Percentiles rank a stretch among this genome's conserved stretches.
Conservation (phyloP, 2,113 vertebrate species). For the Gavia stellata region DNA sequence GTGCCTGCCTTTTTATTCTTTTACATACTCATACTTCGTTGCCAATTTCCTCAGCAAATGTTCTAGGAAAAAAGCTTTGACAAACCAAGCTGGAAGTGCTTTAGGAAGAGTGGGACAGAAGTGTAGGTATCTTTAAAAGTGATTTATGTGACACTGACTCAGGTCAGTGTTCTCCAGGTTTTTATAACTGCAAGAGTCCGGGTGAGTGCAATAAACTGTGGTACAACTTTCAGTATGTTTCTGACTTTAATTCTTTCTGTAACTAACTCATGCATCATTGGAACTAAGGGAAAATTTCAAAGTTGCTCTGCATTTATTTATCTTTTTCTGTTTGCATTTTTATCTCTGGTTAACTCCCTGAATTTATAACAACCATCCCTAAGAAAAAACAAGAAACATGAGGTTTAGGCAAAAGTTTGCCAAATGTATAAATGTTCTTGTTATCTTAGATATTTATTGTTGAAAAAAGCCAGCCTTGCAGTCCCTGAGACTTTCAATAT, state of each 20-base stretch:
- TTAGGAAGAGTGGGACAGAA: background rate
- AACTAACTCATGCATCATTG: background rate
- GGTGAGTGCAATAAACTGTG: background rate
- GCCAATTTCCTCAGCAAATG: background rate
- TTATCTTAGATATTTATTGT: background rate
- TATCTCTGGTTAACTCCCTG: background rate
- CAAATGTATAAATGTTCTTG: background rate
- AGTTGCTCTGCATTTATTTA: background rate
- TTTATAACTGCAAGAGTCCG: background rate
- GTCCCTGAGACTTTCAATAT: conserved; percentile 11
- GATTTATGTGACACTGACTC: background rate
- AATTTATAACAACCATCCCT: background rate
- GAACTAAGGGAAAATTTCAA: background rate
- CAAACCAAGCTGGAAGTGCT: background rate
- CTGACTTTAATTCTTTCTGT: background rate
- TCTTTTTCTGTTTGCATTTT: background rate
- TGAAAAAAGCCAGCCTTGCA: background rate
- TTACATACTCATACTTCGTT: background rate
- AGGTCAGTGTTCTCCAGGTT: background rate
- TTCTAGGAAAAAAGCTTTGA: background rate
- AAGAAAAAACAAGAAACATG: background rate
- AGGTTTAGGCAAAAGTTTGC: background rate
- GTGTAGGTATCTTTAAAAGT: background rate
- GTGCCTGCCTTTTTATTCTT: background rate
- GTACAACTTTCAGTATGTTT: background rate